These are phyloP conservation scores for Trypoxylon attenuatum DNA, from an alignment of 2,888 invertebrate genomes.

Conservation along the genomic window DNA sequence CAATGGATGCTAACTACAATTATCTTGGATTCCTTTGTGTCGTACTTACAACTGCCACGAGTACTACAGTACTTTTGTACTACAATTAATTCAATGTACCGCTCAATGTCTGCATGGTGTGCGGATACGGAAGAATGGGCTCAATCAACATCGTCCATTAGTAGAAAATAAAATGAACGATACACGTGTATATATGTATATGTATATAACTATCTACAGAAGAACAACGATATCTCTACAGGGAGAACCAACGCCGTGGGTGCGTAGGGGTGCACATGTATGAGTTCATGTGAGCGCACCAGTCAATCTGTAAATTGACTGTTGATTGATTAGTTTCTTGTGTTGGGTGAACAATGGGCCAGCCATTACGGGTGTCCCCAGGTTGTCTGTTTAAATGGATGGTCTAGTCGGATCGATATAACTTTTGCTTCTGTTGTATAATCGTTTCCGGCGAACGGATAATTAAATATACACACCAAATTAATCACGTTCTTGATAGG, in stretches of 20 bases:
- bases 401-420: constrained; percentile 20
- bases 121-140: no score
- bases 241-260: no score
- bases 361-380: constrained; percentile 35
- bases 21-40: not conserved
- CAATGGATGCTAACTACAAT: not conserved
- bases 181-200: not conserved
- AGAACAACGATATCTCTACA: no score
- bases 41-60: not conserved
- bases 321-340: constrained; percentile 56
- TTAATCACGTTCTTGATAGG: no score
- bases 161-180: not conserved
- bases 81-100: not conserved
- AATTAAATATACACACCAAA: no score
- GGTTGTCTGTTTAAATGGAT: no score
- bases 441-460: no score
- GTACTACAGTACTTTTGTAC: not conserved
- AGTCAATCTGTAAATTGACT: constrained; percentile 45
- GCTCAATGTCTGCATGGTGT: no score
- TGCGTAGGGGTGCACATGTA: constrained; percentile 19
- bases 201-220: no score
- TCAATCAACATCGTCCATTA: no score
- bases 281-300: constrained; percentile 36
- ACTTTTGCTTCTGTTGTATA: constrained; percentile 3
- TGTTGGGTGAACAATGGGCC: constrained; percentile 29